Evolutionary conservation across 2,113 vertebrate species (phyloP).

Genomic region (Callorhinus ursinus): DNA sequence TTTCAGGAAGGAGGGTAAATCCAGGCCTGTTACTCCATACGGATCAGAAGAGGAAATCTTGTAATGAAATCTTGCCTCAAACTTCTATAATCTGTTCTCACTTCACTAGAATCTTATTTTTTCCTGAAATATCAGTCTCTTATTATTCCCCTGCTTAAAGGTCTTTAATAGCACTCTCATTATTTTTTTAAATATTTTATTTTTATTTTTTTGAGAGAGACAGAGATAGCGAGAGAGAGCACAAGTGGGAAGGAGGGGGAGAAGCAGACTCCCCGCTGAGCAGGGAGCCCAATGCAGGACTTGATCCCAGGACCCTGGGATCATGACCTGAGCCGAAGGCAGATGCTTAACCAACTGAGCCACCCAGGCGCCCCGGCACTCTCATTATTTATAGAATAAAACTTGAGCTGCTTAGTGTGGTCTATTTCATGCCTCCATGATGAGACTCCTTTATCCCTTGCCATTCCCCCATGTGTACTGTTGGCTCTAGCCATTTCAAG

Average conservation of each 20-base stretch:
- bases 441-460: background rate
- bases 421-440: background rate
- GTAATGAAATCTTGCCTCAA: background rate
- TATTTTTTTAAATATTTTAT: background rate
- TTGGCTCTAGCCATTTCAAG: background rate
- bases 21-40: background rate
- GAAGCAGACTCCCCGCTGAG: too few relatives aligned
- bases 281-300: too few relatives aligned
- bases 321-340: too few relatives aligned
- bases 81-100: background rate
- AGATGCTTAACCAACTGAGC: too few relatives aligned
- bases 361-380: background rate
- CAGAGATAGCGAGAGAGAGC: too few relatives aligned
- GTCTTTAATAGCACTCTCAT: background rate
- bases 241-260: too few relatives aligned
- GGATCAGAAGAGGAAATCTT: background rate
- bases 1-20: background rate
- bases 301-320: too few relatives aligned
- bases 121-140: conserved; percentile 4
- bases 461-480: background rate
- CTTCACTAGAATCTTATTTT: background rate
- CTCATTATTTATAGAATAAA: background rate
- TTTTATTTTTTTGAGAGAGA: too few relatives aligned
- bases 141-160: background rate
- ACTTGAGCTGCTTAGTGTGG: background rate